phyloP scores from a whole-genome alignment of 2,888 invertebrate genomes.

The Myathropa florea region DNA sequence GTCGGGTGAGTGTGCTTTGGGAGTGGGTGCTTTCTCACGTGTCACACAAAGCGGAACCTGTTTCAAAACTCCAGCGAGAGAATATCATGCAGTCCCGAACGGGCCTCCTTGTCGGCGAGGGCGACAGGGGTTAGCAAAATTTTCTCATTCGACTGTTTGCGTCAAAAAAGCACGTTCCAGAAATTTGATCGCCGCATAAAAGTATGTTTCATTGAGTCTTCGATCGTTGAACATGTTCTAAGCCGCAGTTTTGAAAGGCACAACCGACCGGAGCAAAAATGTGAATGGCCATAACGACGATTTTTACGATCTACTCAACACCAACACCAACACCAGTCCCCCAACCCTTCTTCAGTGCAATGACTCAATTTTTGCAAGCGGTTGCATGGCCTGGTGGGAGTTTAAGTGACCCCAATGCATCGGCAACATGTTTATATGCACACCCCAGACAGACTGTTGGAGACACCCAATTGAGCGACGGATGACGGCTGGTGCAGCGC shows the following conservation, averaged over 20 bases:
- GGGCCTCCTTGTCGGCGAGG: conserved; percentile 27
- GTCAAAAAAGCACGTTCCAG: conserved; percentile 52
- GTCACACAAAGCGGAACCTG: background rate
- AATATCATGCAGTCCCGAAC: too few species aligned
- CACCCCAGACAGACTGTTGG: background rate
- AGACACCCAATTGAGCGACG: background rate
- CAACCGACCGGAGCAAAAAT: too few species aligned
- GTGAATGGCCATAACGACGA: conserved; percentile 8
- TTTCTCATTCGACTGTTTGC: conserved; percentile 53
- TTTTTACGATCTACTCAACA: conserved; percentile 2
- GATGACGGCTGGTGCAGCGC: background rate
- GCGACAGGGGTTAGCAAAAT: conserved; percentile 2
- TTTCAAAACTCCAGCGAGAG: too few species aligned
- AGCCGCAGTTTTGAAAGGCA: background rate
- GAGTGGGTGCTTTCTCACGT: background rate
- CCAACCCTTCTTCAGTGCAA: conserved; percentile 11
- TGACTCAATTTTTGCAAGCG: conserved; percentile 39
- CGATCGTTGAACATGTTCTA: conserved; percentile 19
- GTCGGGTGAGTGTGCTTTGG: too few species aligned
- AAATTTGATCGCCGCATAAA: conserved; percentile 58
- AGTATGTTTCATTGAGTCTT: conserved; percentile 63
- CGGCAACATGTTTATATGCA: conserved; percentile 49
- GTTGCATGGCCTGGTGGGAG: conserved; percentile 12
- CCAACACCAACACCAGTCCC: background rate
- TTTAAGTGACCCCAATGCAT: conserved; percentile 53